Evolutionary conservation across 2,888 invertebrate species (phyloP).

Genomic region (Pristionchus mayeri): DNA sequence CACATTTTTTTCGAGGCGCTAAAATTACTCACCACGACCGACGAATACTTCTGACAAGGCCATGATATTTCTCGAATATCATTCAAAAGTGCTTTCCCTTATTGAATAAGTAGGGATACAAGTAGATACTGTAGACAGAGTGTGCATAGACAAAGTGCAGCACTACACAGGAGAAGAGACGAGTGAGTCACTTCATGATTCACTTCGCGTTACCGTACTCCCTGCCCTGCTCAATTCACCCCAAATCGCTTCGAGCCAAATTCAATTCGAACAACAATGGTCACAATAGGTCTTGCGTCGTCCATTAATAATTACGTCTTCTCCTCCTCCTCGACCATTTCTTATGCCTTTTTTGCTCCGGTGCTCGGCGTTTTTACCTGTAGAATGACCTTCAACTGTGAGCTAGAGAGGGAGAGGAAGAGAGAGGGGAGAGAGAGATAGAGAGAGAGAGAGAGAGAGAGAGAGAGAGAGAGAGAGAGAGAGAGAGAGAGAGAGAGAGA

Average conservation of each 20-base stretch:
- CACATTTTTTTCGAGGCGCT: too few species aligned
- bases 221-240: too few species aligned
- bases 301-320: conserved; percentile 40
- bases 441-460: conserved; percentile 12
- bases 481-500: conserved; percentile 14
- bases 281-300: not conserved
- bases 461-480: conserved; percentile 26
- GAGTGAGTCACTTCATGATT: conserved; percentile 2
- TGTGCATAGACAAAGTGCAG: not conserved
- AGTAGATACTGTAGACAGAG: not conserved
- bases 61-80: too few species aligned
- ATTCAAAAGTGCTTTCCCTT: too few species aligned
- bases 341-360: not conserved
- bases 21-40: too few species aligned
- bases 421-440: conserved; percentile 6
- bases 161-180: not conserved
- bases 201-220: not conserved
- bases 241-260: conserved; percentile 1
- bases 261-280: conserved; percentile 33
- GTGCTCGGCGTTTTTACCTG: not conserved
- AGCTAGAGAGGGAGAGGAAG: conserved; percentile 26
- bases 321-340: too few species aligned
- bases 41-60: too few species aligned
- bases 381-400: conserved; percentile 11
- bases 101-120: too few species aligned